Evolutionary conservation across 2,797 vertebrate genomes (phyloP).

Genomic region (Anniella stebbinsi): DNA sequence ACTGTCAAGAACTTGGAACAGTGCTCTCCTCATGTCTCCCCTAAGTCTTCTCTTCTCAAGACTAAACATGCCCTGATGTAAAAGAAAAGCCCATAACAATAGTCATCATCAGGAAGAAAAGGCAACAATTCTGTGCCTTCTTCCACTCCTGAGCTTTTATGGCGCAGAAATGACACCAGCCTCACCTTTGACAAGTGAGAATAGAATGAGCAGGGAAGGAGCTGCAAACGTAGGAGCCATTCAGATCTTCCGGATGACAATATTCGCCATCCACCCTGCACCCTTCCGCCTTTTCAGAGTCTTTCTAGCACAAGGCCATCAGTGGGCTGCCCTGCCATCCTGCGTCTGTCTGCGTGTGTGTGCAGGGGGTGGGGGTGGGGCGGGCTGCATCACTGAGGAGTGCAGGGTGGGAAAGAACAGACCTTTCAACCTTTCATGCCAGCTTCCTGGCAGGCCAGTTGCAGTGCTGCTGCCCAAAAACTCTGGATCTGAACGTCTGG

Average conservation of each 20-base stretch:
- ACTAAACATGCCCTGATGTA: neutral
- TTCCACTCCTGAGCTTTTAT: neutral
- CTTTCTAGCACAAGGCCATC: neutral
- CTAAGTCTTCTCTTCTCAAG: too few relatives aligned
- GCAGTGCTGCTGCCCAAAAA: neutral
- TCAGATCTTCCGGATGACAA: neutral
- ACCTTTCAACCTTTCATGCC: neutral
- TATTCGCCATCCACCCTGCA: too few relatives aligned
- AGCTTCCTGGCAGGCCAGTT: neutral
- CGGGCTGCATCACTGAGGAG: too few relatives aligned
- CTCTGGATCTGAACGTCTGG: neutral
- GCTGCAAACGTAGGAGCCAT: too few relatives aligned
- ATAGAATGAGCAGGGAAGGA: neutral
- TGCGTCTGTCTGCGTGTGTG: neutral
- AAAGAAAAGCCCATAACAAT: too few relatives aligned
- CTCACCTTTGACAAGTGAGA: neutral
- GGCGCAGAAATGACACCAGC: neutral
- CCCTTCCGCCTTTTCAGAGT: neutral
- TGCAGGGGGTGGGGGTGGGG: too few relatives aligned
- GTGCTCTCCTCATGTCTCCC: too few relatives aligned
- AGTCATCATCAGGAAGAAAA: neutral
- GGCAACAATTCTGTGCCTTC: neutral
- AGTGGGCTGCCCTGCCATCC: neutral
- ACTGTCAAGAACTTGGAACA: too few relatives aligned
- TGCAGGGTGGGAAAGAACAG: slow-evolving; percentile 3